Evolutionary conservation across 1,140 invertebrate genomes (phyloP), one percentile per base, ranked within the genome.

Genomic region (Meloidogyne floridensis): DNA sequence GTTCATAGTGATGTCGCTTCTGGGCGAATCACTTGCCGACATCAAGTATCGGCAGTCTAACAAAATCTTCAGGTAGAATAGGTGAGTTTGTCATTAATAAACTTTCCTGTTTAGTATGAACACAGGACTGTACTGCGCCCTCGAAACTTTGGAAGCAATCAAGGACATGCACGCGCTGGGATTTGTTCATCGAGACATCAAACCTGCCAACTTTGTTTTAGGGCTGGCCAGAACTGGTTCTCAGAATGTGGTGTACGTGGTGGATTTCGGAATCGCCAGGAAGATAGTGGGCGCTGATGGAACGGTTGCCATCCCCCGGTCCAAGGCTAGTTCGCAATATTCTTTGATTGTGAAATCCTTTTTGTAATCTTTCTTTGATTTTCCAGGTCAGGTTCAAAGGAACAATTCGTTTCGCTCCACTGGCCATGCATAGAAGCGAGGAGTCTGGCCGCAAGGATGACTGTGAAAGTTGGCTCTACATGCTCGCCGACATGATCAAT

Each of bases 361-460:
- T 47, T 47, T 42, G 42, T 32, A 6, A 56, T 72, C 20, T 2
- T 6, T 47, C 5, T 42, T 72, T 32, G n/a, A 56, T 51, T 80
- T 79, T 80, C 18, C 42, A 80, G 77, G 77, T 80, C 6, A 53
- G n/a, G 20, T 86, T 86, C 81, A 86, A 86, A 47, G 86, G 85
- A 65, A 87, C 86, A 7, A 53, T 87, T 13, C 81, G 83, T 20
- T 87, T 85, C 69, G 85, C 85, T 3, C 77, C 86, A 0, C 32
- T 87, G 18, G 51, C 81, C 2, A 86, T 81, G 43, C 86, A 87
- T 69, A 75, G 72, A 47, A 43, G 72, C 6, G 15, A 77, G n/a
- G 86, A 87, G 56, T 15, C 86, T 5, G 78, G 86, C 9, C 77
- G 72, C 18, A 87, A 87, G 20, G 86, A 87, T 71, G 86, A 87